Conservation (phyloP, 1,140 invertebrate genomes). For the Trichonephila clavipes region DNA sequence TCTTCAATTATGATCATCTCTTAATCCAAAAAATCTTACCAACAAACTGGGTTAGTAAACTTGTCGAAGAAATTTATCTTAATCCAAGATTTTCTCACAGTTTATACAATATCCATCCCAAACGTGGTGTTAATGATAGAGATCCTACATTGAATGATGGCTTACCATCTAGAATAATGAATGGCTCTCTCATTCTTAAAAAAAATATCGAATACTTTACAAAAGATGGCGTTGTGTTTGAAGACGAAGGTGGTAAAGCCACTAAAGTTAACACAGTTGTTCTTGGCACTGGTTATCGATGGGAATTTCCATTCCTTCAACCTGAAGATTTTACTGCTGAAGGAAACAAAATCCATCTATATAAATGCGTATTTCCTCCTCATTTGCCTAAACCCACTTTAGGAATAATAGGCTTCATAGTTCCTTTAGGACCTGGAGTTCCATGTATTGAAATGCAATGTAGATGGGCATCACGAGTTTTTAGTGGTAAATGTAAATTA, state of each 20-base stretch:
- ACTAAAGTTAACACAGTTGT: conserved; percentile 75
- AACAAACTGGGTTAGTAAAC: neutral
- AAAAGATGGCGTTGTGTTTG: conserved; percentile 79
- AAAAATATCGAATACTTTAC: conserved; percentile 80
- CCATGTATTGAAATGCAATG: conserved; percentile 82
- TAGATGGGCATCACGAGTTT: conserved; percentile 76
- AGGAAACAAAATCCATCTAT: conserved; percentile 81
- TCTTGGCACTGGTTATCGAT: conserved; percentile 78
- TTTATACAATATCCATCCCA: conserved; percentile 81
- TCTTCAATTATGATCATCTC: conserved; percentile 77
- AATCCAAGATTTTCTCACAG: conserved; percentile 81
- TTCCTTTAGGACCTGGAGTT: conserved; percentile 82
- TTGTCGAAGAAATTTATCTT: conserved; percentile 73
- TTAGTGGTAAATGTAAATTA: conserved; percentile 77
- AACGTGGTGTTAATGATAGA: conserved; percentile 80
- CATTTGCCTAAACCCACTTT: conserved; percentile 79
- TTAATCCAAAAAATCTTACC: conserved; percentile 78
- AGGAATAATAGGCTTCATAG: conserved; percentile 82
- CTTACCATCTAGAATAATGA: conserved; percentile 82
- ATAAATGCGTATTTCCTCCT: conserved; percentile 81
- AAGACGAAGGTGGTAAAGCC: conserved; percentile 66
- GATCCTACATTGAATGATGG: conserved; percentile 83
- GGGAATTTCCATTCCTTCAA: conserved; percentile 75
- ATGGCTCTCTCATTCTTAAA: conserved; percentile 80
- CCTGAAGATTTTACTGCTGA: conserved; percentile 73